Evolutionary conservation across 2,113 vertebrate genomes (phyloP).

Genomic region (Nibea albiflora): DNA sequence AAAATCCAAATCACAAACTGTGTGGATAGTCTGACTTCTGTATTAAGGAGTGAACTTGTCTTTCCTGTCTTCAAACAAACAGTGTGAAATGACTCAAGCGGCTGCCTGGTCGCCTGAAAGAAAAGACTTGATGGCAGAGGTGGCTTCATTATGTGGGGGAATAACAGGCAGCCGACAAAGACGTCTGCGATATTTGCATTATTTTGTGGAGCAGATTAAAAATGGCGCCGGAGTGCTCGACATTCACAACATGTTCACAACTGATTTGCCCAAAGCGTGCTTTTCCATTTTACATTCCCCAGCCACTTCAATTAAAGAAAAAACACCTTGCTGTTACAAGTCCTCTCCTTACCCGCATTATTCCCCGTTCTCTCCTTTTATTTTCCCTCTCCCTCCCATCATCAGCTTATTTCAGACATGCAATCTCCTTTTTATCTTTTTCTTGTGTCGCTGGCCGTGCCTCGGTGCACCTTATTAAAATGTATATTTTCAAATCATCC

Average conservation of each 20-base stretch:
- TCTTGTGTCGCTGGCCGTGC: constrained; percentile 57
- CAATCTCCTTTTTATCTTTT: constrained; percentile 75
- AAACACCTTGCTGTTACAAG: constrained; percentile 68
- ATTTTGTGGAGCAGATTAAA: constrained; percentile 69
- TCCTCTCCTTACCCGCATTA: constrained; percentile 48
- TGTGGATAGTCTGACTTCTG: constrained; percentile 40
- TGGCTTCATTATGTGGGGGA: constrained; percentile 61
- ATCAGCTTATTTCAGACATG: constrained; percentile 74
- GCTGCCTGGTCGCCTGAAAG: constrained; percentile 60
- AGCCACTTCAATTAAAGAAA: constrained; percentile 75
- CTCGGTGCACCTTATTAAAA: constrained; percentile 78
- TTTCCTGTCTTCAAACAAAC: constrained; percentile 60
- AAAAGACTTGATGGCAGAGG: constrained; percentile 50
- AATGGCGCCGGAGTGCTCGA: constrained; percentile 57
- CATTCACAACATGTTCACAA: constrained; percentile 68
- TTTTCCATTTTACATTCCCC: constrained; percentile 70
- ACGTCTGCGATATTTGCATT: constrained; percentile 64
- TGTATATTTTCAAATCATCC: constrained; percentile 76
- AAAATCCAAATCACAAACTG: constrained; percentile 17
- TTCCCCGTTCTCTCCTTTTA: constrained; percentile 51
- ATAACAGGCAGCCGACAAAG: constrained; percentile 40
- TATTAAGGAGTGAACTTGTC: constrained; percentile 46
- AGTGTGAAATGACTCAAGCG: constrained; percentile 58
- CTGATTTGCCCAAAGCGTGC: constrained; percentile 69
- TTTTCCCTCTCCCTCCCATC: constrained; percentile 32